A percentile compares a stretch with the other conserved stretches of the same genome.
Evolutionary conservation across 2,888 invertebrate genomes (phyloP).

Genomic region (Dolomedes plantarius): DNA sequence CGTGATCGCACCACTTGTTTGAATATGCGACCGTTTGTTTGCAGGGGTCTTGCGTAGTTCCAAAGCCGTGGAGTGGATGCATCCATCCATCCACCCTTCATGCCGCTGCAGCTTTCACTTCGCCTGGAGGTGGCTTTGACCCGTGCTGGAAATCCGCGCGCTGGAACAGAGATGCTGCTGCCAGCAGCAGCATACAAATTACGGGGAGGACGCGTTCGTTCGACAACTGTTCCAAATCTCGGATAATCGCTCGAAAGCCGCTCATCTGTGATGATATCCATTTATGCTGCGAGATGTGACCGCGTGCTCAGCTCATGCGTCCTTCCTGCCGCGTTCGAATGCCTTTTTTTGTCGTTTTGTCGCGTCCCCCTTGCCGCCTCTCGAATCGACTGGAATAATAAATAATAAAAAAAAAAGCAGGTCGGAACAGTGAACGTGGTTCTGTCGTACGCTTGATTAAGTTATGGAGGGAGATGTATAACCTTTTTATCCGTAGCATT

Average conservation of each 20-base stretch:
- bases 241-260: neutral
- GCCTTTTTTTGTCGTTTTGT: neutral
- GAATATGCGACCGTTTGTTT: too few species aligned
- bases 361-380: neutral
- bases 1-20: too few species aligned
- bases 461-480: neutral
- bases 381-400: neutral
- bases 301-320: conserved; percentile 4
- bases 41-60: too few species aligned
- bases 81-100: neutral
- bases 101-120: neutral
- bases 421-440: conserved; percentile 13
- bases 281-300: neutral
- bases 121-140: neutral
- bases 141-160: neutral
- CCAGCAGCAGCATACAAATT: too few species aligned
- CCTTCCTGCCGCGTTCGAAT: neutral
- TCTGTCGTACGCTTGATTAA: neutral
- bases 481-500: too few species aligned
- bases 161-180: neutral
- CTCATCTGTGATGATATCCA: neutral
- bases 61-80: too few species aligned
- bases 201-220: neutral
- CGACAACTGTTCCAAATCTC: neutral
- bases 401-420: neutral